Percentiles rank a stretch among this genome's conserved stretches.
Evolutionary conservation across 1,140 invertebrate genomes (phyloP).

Genomic region (Zophobas morio): DNA sequence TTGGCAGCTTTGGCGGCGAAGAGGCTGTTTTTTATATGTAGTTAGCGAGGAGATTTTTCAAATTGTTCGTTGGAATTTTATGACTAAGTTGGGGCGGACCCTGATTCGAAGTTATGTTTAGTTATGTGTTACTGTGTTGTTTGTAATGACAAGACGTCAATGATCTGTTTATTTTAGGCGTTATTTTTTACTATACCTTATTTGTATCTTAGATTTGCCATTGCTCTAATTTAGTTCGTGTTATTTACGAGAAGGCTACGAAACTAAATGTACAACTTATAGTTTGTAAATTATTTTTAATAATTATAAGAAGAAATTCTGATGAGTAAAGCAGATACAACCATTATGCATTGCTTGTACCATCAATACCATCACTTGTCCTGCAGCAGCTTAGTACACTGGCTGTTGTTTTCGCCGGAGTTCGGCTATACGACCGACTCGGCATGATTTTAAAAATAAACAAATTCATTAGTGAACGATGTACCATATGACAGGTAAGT

Average conservation of each 20-base stretch:
- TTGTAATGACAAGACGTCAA: constrained; percentile 23
- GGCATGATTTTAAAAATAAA: no score
- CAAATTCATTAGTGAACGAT: no score
- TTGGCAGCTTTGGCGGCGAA: constrained; percentile 14
- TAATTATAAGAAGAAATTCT: constrained; percentile 18
- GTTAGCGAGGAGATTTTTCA: not conserved
- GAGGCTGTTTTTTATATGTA: constrained; percentile 13
- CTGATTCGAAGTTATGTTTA: constrained; percentile 15
- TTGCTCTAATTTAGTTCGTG: constrained; percentile 29
- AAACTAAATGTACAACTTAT: constrained; percentile 45
- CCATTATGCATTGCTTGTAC: no score
- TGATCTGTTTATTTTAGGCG: constrained; percentile 47
- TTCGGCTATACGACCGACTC: no score
- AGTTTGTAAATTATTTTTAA: constrained; percentile 46
- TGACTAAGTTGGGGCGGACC: no score
- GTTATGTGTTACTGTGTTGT: constrained; percentile 14
- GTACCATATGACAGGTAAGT: no score
- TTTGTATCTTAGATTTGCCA: constrained; percentile 33
- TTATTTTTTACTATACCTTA: constrained; percentile 42
- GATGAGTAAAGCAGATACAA: constrained; percentile 40
- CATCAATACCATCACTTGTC: no score
- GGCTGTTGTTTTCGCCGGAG: no score
- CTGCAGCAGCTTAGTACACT: no score
- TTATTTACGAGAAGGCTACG: not conserved
- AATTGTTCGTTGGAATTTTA: no score